phyloP scores from a whole-genome alignment of 1,140 invertebrate species.

The Philopotamus ludificatus region DNA sequence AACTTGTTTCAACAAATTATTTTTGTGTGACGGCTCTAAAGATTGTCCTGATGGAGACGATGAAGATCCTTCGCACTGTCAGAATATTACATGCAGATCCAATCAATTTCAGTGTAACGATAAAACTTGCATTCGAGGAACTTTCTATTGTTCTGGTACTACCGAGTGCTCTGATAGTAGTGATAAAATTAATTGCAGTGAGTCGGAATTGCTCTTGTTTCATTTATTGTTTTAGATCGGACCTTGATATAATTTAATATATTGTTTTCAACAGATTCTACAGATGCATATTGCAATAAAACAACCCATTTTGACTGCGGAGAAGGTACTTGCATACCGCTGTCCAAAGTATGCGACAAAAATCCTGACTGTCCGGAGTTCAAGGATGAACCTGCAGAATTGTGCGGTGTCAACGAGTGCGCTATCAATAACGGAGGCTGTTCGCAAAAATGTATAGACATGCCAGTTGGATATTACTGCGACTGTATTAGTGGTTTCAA shows the following conservation, averaged over 20 bases:
- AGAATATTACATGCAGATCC: conserved; percentile 74
- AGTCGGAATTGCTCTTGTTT: too few species aligned
- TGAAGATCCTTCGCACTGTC: conserved; percentile 67
- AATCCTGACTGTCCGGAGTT: conserved; percentile 79
- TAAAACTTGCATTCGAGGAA: conserved; percentile 77
- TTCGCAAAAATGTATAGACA: conserved; percentile 77
- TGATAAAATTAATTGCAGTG: conserved; percentile 80
- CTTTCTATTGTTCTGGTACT: conserved; percentile 79
- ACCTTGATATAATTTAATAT: too few species aligned
- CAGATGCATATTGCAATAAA: conserved; percentile 62
- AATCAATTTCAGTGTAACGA: conserved; percentile 84
- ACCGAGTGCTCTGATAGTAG: conserved; percentile 79
- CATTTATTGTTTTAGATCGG: too few species aligned
- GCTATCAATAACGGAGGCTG: conserved; percentile 81
- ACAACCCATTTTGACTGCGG: conserved; percentile 79
- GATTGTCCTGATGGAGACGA: conserved; percentile 84
- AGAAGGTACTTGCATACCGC: conserved; percentile 73
- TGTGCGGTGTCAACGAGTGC: conserved; percentile 79
- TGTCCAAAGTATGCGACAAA: conserved; percentile 75
- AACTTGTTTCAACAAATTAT: conserved; percentile 82
- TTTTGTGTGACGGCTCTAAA: conserved; percentile 83
- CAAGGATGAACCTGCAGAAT: conserved; percentile 73
- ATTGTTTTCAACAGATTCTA: conserved; percentile 52
- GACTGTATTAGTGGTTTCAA: conserved; percentile 74
- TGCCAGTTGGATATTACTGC: conserved; percentile 74